Evolutionary conservation across 2,888 invertebrate species (phyloP).

Genomic region (Cyclophora punctaria): DNA sequence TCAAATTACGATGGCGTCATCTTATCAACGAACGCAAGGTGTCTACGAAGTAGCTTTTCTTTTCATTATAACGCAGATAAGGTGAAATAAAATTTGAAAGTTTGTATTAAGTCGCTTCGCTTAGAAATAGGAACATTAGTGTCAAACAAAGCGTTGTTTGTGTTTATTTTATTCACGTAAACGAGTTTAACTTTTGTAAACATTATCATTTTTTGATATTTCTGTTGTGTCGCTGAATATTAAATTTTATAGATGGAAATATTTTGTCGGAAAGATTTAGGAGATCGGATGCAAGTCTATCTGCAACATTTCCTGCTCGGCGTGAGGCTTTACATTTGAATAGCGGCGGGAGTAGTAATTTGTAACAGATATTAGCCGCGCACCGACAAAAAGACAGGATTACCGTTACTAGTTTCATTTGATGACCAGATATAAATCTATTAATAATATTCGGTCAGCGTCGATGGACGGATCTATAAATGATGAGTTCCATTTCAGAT

Average conservation of each 20-base stretch:
- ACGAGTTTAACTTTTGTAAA: conserved; percentile 11
- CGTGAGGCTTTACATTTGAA: conserved; percentile 13
- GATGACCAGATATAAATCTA: conserved; percentile 72
- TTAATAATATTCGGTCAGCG: conserved; percentile 71
- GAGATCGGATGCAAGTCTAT: conserved; percentile 3
- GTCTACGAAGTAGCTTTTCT: conserved; percentile 23
- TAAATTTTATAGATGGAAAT: conserved; percentile 12
- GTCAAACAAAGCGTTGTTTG: conserved; percentile 23
- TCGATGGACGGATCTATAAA: conserved; percentile 70
- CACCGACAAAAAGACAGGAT: conserved; percentile 56
- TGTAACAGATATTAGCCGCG: conserved; percentile 53
- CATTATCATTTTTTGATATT: background rate
- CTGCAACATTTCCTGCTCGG: conserved; percentile 16
- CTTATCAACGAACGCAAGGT: conserved; percentile 17
- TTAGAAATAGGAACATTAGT: conserved; percentile 20
- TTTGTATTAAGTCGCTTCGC: conserved; percentile 19
- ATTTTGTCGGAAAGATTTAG: conserved; percentile 2
- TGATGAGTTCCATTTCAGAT: conserved; percentile 74
- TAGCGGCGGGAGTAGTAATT: conserved; percentile 52
- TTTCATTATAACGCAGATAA: conserved; percentile 22
- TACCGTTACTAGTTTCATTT: conserved; percentile 67
- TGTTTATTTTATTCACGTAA: conserved; percentile 20
- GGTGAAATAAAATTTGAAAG: conserved; percentile 17
- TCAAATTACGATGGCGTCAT: conserved; percentile 44
- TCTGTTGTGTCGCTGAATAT: conserved; percentile 14